phyloP scores from a whole-genome alignment of 2,797 vertebrate species.

The Rhinella marina region DNA sequence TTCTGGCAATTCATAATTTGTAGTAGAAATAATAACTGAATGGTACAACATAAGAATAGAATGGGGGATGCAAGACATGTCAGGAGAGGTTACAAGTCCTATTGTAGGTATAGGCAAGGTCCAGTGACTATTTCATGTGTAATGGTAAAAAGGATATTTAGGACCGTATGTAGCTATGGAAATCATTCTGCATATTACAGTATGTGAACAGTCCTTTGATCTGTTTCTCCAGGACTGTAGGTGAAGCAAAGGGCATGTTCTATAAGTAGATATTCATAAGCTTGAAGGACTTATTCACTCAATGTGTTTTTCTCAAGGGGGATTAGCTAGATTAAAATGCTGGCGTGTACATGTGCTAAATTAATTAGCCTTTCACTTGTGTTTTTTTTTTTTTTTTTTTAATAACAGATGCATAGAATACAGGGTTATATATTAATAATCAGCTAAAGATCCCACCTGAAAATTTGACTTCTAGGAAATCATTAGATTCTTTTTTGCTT shows the following conservation, averaged over 20 bases:
- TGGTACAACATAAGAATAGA: no score
- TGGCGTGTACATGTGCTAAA: not conserved
- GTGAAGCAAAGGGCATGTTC: conserved; percentile 11
- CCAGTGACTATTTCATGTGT: not conserved
- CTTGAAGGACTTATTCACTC: conserved; percentile 6
- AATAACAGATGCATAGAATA: not conserved
- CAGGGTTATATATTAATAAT: not conserved
- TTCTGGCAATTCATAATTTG: no score
- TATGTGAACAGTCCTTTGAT: not conserved
- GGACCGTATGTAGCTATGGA: not conserved
- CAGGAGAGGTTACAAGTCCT: no score
- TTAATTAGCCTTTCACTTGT: not conserved
- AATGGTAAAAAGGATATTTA: not conserved
- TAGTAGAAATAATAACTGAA: no score
- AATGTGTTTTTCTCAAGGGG: not conserved
- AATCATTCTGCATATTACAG: not conserved
- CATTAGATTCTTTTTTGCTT: not conserved
- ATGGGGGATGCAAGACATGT: no score
- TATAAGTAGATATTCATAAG: conserved; percentile 21
- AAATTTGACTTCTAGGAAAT: not conserved
- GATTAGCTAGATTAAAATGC: conserved; percentile 46
- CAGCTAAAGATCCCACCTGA: not conserved
- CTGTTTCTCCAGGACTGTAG: not conserved
- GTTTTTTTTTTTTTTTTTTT: no score
- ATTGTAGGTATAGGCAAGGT: not conserved